These are phyloP conservation scores for Chondrilla cf. caribensis DNA, from an alignment of 37 sponge, comb jelly and placozoan species.

Conservation along the genomic window DNA sequence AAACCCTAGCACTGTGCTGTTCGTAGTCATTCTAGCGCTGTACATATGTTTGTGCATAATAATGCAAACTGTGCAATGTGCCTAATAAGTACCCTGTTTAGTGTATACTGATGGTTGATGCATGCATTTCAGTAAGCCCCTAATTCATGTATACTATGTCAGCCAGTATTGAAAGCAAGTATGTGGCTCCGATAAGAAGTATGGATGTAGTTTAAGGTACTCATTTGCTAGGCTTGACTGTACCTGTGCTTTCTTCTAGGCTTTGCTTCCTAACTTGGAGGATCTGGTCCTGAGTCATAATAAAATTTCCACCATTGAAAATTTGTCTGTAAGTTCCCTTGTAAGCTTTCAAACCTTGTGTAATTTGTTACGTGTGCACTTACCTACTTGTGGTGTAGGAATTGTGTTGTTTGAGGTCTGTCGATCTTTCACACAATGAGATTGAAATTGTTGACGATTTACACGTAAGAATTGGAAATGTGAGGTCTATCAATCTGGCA, in stretches of 20 bases:
- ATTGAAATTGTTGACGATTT: slow-evolving; percentile 31
- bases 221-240: no score
- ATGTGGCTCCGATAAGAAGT: no score
- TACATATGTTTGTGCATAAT: no score
- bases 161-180: no score
- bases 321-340: slow-evolving; percentile 35
- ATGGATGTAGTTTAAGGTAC: no score
- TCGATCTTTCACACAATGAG: slow-evolving; percentile 68
- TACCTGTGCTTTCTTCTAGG: slow-evolving; percentile 24
- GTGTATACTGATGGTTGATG: no score
- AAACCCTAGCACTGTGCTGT: no score
- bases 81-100: no score
- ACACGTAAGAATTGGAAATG: slow-evolving; percentile 39
- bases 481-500: slow-evolving; percentile 40
- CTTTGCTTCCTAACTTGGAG: slow-evolving; percentile 28
- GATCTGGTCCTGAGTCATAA: slow-evolving; percentile 54
- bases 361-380: background rate
- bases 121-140: no score
- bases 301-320: slow-evolving; percentile 44
- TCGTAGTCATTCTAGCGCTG: no score
- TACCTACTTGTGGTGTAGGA: slow-evolving; percentile 16
- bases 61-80: no score
- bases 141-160: no score
- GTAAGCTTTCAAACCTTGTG: background rate
- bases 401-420: slow-evolving; percentile 38